A percentile compares a stretch with the other conserved stretches of the same genome.
phyloP scores from a whole-genome alignment of 2,888 invertebrate genomes.

The Plusia festucae region DNA sequence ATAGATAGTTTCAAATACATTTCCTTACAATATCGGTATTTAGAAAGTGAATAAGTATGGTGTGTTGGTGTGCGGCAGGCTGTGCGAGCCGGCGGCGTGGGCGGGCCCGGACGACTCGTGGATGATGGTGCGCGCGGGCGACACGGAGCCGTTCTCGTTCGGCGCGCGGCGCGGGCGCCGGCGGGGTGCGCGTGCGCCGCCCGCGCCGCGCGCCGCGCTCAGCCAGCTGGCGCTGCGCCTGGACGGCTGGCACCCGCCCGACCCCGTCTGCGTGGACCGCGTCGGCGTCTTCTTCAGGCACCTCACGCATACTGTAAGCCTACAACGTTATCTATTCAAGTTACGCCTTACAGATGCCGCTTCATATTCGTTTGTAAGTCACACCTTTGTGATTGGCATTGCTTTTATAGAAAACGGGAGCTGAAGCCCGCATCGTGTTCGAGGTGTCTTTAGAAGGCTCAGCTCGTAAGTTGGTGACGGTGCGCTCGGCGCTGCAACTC shows the following conservation, averaged over 20 bases:
- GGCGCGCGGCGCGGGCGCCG: slow-evolving; percentile 92
- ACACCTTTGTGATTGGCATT: not conserved
- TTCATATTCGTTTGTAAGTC: too few relatives aligned
- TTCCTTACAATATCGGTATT: not conserved
- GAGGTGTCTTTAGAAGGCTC: slow-evolving; percentile 97
- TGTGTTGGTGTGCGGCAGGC: slow-evolving; percentile 55
- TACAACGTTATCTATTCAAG: too few relatives aligned
- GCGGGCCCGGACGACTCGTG: slow-evolving; percentile 85
- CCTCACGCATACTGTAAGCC: slow-evolving; percentile 75
- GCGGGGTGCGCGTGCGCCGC: slow-evolving; percentile 85
- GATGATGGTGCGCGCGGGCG: slow-evolving; percentile 92
- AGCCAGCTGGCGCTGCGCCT: slow-evolving; percentile 97
- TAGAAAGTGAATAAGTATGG: not conserved
- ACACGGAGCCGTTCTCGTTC: slow-evolving; percentile 96
- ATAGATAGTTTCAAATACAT: too few relatives aligned
- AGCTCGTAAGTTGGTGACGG: slow-evolving; percentile 97
- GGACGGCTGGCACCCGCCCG: slow-evolving; percentile 96
- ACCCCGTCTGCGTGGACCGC: slow-evolving; percentile 98
- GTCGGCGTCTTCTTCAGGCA: slow-evolving; percentile 98
- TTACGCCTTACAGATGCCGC: too few relatives aligned
- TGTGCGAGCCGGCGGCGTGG: slow-evolving; percentile 67
- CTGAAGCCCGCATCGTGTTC: slow-evolving; percentile 95
- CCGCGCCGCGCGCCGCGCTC: slow-evolving; percentile 92
- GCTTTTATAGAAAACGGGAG: slow-evolving; percentile 73
- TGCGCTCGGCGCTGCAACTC: slow-evolving; percentile 96